Conservation (phyloP, 2,113 vertebrate species). For the Glaucomys volans region DNA sequence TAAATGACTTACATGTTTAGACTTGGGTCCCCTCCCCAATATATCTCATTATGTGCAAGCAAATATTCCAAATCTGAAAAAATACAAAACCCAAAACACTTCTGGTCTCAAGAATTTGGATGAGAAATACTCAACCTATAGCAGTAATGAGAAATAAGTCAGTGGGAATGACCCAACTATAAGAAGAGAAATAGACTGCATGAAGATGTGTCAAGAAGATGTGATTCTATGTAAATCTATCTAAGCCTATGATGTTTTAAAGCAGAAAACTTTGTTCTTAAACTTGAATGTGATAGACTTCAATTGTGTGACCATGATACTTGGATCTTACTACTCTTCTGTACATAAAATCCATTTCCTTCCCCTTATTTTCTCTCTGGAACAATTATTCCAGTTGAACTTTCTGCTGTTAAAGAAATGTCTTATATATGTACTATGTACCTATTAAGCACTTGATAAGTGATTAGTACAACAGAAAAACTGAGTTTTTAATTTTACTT, state of each 20-base stretch:
- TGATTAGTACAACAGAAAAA: neutral
- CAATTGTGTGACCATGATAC: neutral
- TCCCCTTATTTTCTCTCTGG: neutral
- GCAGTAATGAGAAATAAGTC: neutral
- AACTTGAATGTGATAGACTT: neutral
- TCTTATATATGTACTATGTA: neutral
- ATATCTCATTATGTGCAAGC: neutral
- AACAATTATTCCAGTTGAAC: neutral
- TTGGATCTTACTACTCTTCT: neutral
- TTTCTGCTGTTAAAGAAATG: neutral
- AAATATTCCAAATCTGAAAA: neutral
- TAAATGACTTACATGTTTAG: neutral
- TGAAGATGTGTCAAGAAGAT: neutral
- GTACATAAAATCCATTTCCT: neutral
- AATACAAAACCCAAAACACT: neutral
- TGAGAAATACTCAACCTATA: neutral
- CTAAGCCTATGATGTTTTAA: neutral
- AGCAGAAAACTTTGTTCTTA: neutral
- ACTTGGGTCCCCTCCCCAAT: neutral
- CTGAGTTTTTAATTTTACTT: neutral
- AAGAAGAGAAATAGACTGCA: slow-evolving; percentile 24
- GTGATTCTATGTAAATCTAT: neutral
- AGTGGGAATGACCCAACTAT: neutral
- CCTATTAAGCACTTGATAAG: neutral
- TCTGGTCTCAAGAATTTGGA: neutral